Base-by-base conservation (phyloP, 2,113 vertebrate species). In the Myocastor coypus region DNA sequence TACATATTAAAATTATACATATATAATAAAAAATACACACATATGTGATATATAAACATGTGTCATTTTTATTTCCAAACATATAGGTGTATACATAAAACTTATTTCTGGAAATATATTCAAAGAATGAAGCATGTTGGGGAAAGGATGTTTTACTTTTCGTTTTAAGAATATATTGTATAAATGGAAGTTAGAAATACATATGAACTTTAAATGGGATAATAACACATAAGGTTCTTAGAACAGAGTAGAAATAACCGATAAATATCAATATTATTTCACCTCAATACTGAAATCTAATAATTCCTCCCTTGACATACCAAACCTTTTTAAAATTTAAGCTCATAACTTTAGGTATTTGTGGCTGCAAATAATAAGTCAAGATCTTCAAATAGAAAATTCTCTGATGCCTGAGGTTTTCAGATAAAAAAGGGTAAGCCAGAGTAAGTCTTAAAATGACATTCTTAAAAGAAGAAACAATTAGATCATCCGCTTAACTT, bases 231-330 rank as follows among this genome's bases (percentile, higher is more conserved):
- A 55, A 89, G 13, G 11, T 68, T 55, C 52, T 46, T 83, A 73
- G n/a, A 73, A 94, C 34, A 91, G 92, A 88, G 61, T 32, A 83
- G 61, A 77, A 95, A 94, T 85, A 81, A 4, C 20, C 75, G 42
- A 40, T 52, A 73, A 82, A 75, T 78, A 22, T 94, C 75, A 13
- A 32, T 89, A 50, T 61, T 90, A 73, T 63, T 91, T 57, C 77
- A 64, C 63, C 46, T 66, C 85, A 85, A 75, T 8, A 37, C 28
- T 83, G 42, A 92, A 22, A 91, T 50, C 19, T 57, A 82, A 28
- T 69, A 77, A 92, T 82, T 90, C 52, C 59, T 82, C 66, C 78
- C 34, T 75, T 61, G 20, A 61, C 26, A 59, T 46, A 66, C 61
- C 37, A 89, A 86, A 26, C 57, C 75, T 40, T 30, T 46, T 95